Conservation (phyloP, 2,797 vertebrate species). For the Danio aesculapii region DNA sequence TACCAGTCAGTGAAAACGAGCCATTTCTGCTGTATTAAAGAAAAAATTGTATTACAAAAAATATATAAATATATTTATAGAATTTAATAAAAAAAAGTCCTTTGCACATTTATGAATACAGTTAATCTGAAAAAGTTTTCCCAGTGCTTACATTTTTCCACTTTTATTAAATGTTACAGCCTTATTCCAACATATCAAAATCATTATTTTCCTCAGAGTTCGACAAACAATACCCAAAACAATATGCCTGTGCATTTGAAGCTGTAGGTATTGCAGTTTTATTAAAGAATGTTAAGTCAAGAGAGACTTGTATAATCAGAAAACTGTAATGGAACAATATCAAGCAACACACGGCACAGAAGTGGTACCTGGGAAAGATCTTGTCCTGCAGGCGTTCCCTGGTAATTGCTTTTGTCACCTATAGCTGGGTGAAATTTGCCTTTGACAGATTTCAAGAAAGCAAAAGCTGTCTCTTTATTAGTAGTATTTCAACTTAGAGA, state of each 20-base stretch:
- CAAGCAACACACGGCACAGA: not conserved
- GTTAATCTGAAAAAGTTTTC: no score
- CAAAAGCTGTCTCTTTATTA: not conserved
- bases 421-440: not conserved
- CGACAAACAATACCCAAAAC: no score
- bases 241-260: not conserved
- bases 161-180: no score
- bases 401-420: conserved; percentile 29
- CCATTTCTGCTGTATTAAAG: no score
- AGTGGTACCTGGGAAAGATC: not conserved
- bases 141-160: no score
- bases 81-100: no score
- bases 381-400: not conserved
- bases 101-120: no score
- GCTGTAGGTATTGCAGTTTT: not conserved
- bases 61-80: no score
- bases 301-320: conserved; percentile 1
- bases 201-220: no score
- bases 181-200: no score
- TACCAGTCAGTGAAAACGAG: no score
- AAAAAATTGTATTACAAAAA: no score
- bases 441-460: not conserved
- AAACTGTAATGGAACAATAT: not conserved
- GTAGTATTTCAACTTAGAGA: not conserved
- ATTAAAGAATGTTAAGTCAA: not conserved